phyloP scores from a whole-genome alignment of 2,888 invertebrate species.

The Brachynemurus nebulosus region DNA sequence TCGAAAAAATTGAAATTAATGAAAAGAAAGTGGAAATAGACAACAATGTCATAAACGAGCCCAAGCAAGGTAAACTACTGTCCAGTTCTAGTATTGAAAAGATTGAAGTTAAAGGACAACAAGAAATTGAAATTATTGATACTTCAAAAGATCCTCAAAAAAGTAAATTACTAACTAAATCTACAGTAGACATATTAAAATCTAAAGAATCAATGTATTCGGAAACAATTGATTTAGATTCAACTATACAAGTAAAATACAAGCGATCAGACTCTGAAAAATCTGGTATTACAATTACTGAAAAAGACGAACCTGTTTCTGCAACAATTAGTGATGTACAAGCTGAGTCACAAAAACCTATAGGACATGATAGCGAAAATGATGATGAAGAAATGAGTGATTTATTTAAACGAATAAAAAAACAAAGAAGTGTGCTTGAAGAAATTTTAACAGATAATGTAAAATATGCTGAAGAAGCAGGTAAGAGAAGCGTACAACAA shows the following conservation, averaged over 20 bases:
- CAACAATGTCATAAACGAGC: constrained; percentile 11
- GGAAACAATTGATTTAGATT: neutral
- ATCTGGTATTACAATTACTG: constrained; percentile 14
- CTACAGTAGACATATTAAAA: neutral
- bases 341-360: neutral
- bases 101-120: constrained; percentile 8
- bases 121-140: constrained; percentile 4
- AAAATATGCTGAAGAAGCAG: constrained; percentile 19
- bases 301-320: constrained; percentile 13
- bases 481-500: constrained; percentile 11
- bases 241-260: neutral
- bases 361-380: constrained; percentile 36
- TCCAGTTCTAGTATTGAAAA: constrained; percentile 5
- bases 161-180: constrained; percentile 14
- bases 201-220: neutral
- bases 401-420: constrained; percentile 47
- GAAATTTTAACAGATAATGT: constrained; percentile 51
- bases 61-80: neutral
- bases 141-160: constrained; percentile 20
- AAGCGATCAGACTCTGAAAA: constrained; percentile 11
- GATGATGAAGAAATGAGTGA: constrained; percentile 46
- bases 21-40: constrained; percentile 10
- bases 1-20: constrained; percentile 18
- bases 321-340: constrained; percentile 10
- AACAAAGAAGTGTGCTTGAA: constrained; percentile 54